A percentile compares a stretch with the other conserved stretches of the same genome.
Conservation (phyloP, 2,888 invertebrate genomes). For the Drosophila multiciliata region DNA sequence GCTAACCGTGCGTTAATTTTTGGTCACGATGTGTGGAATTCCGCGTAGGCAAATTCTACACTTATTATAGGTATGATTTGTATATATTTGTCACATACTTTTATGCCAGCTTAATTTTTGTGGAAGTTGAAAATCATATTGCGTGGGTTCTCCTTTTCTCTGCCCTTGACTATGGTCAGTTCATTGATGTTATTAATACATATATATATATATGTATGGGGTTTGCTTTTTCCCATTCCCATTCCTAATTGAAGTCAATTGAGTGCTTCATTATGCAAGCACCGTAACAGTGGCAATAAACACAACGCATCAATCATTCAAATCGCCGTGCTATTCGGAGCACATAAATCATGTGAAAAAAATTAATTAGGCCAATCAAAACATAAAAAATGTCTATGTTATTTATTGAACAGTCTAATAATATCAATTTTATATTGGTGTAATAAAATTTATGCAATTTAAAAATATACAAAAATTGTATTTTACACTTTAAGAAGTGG, state of each 20-base stretch:
- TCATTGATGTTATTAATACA: constrained; percentile 9
- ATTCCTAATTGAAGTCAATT: constrained; percentile 61
- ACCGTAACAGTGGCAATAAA: constrained; percentile 34
- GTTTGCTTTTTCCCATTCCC: constrained; percentile 4
- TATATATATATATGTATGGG: constrained; percentile 3
- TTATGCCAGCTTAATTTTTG: constrained; percentile 30
- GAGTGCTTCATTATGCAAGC: constrained; percentile 61
- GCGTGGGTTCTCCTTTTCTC: constrained; percentile 32
- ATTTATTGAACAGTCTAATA: constrained; percentile 13
- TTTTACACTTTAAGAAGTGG: neutral
- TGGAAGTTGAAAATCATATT: constrained; percentile 42
- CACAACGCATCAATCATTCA: constrained; percentile 69
- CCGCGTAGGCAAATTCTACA: constrained; percentile 30
- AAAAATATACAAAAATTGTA: neutral
- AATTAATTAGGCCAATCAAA: constrained; percentile 71
- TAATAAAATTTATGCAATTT: neutral
- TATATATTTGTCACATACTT: constrained; percentile 56
- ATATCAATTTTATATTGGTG: constrained; percentile 15
- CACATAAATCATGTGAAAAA: constrained; percentile 48
- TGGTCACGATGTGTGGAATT: constrained; percentile 71
- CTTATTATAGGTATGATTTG: constrained; percentile 49
- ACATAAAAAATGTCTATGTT: constrained; percentile 20
- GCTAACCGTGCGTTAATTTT: constrained; percentile 65
- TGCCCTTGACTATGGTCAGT: constrained; percentile 60
- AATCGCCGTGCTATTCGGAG: constrained; percentile 32